These are phyloP conservation scores for Ruditapes philippinarum DNA, from an alignment of 1,140 invertebrate genomes.

Conservation along the genomic window DNA sequence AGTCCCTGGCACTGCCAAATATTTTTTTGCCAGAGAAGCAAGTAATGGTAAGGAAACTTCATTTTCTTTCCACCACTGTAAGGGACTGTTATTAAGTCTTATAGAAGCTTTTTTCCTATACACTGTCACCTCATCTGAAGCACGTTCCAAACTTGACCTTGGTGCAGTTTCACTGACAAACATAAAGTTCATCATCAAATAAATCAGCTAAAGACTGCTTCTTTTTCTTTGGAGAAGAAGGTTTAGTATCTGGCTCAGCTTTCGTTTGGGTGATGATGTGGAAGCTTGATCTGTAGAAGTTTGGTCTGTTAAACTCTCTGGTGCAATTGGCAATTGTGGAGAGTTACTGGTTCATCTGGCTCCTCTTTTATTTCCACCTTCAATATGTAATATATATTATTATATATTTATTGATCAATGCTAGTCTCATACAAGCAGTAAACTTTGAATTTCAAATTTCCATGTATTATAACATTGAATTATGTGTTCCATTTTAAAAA, in stretches of 20 bases:
- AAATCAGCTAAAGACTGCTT: slow-evolving; percentile 16
- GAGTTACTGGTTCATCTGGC: neutral
- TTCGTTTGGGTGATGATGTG: slow-evolving; percentile 1
- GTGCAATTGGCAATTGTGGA: slow-evolving; percentile 5
- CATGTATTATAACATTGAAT: neutral
- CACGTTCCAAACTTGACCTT: slow-evolving; percentile 8
- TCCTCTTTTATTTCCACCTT: slow-evolving; percentile 13
- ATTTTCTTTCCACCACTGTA: slow-evolving; percentile 68
- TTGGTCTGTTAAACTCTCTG: slow-evolving; percentile 12
- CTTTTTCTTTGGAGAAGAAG: slow-evolving; percentile 19
- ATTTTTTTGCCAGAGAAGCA: slow-evolving; percentile 37
- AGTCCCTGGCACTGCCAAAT: slow-evolving; percentile 56
- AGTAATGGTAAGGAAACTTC: slow-evolving; percentile 28
- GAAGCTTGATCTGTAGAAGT: neutral
- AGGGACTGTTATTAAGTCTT: slow-evolving; percentile 25
- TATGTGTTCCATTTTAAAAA: neutral
- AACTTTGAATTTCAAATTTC: neutral
- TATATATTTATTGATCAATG: neutral
- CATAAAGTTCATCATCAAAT: too few species aligned
- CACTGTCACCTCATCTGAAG: slow-evolving; percentile 17
- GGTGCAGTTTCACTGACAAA: too few species aligned
- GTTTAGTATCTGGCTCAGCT: slow-evolving; percentile 2
- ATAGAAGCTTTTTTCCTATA: slow-evolving; percentile 19
- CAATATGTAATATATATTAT: neutral
- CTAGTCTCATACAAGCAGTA: neutral